phyloP scores from a whole-genome alignment of 1,140 invertebrate genomes.

The Notospermus geniculatus region DNA sequence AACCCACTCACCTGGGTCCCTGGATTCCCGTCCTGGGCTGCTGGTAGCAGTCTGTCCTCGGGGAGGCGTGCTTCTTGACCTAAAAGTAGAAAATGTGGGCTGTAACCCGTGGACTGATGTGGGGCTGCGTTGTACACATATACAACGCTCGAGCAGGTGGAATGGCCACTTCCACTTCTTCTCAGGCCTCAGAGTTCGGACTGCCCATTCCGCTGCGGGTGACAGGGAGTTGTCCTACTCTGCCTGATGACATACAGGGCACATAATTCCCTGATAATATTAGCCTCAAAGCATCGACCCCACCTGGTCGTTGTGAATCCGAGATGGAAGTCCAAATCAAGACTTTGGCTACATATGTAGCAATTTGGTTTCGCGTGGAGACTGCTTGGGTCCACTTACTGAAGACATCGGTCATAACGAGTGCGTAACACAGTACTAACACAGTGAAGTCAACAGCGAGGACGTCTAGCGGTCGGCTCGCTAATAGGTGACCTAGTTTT shows the following conservation, averaged over 20 bases:
- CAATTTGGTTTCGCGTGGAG: slow-evolving; percentile 18
- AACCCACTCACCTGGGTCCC: too few species aligned
- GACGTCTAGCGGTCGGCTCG: slow-evolving; percentile 21
- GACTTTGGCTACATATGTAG: slow-evolving; percentile 19
- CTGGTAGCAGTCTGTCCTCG: too few species aligned
- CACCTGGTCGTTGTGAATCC: slow-evolving; percentile 26
- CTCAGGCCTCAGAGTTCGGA: slow-evolving; percentile 16
- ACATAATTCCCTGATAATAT: slow-evolving; percentile 17
- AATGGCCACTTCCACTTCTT: slow-evolving; percentile 23
- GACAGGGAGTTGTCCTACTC: slow-evolving; percentile 24
- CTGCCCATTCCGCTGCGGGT: slow-evolving; percentile 24
- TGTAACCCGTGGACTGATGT: slow-evolving; percentile 19
- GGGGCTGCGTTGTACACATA: slow-evolving; percentile 19
- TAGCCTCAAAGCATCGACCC: slow-evolving; percentile 20
- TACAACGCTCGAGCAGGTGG: slow-evolving; percentile 18
- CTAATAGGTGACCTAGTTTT: slow-evolving; percentile 11
- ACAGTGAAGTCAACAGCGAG: slow-evolving; percentile 24
- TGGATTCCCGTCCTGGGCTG: too few species aligned
- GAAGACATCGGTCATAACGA: slow-evolving; percentile 31
- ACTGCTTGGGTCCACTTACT: slow-evolving; percentile 23
- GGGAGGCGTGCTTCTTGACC: slow-evolving; percentile 20
- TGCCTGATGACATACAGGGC: slow-evolving; percentile 19
- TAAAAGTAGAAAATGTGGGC: slow-evolving; percentile 20
- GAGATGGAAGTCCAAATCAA: slow-evolving; percentile 19
- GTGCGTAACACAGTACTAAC: slow-evolving; percentile 19